Evolutionary conservation across 1,140 invertebrate species (phyloP), one percentile per base, ranked within the genome.

Genomic region (Cydia pomonella): DNA sequence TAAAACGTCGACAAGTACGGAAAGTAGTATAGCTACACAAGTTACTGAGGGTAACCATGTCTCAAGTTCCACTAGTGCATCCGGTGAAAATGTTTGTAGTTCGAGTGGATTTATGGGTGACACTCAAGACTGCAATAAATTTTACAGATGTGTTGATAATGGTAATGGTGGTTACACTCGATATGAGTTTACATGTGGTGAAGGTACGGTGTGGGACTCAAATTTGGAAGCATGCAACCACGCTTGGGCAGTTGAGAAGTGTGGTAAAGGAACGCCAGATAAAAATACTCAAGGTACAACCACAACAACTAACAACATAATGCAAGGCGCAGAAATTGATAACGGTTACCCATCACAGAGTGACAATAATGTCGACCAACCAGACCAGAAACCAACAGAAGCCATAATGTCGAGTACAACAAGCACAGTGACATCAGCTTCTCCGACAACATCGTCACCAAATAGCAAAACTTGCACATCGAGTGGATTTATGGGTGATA

Each of bases 131-230:
- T 96, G 95, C 78, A 92, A 92, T 72, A 94, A 94, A 80, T 96
- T 96, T 77, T 95, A 95, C 81, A 90, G 95, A 62, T 96, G 95
- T 77, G 95, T 95, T 3, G 90, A 94, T 82, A 92, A 94, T 75
- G 94, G 94, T 41, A 82, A 93, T 77, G 93, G 93, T 13, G 92
- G 92, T 38, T 95, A 90, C 73, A 92, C 79, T 16, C 93, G 93
- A 82, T 94, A 95, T 77, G 90, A 94, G 50, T 95, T 95, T 82
- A 87, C 85, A 16, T 95, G 95, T 82, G 94, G 93, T 1, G 88
- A 93, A 33, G 94, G 94, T 41, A 95, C 95, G 7, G 94, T 94
- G 18, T 95, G 94, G 94, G 94, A 95, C 85, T 80, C 86, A 75
- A 87, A 93, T n/a, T 84, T 92, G 13, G 83, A 91, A 74, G 88